Evolutionary conservation across 2,113 vertebrate genomes (phyloP).

Genomic region (Mastomys natalensis): DNA sequence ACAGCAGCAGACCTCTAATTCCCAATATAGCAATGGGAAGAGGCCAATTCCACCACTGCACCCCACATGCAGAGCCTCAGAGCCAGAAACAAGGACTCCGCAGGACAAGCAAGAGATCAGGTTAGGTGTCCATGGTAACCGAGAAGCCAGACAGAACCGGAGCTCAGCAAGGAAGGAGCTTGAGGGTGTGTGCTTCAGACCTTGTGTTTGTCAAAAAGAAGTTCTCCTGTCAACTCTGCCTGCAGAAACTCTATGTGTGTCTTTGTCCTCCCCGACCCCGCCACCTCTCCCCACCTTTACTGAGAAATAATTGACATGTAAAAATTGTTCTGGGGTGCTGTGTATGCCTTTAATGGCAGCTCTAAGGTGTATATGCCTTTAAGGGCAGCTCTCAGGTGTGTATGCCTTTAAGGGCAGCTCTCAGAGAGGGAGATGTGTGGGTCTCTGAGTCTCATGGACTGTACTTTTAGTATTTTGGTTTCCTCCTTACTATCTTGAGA

Average conservation of each 20-base stretch:
- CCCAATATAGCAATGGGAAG: background rate
- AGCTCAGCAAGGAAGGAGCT: too few relatives aligned
- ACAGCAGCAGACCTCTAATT: background rate
- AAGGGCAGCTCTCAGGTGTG: background rate
- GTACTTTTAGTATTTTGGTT: background rate
- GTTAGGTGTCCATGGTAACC: background rate
- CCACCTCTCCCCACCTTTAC: background rate
- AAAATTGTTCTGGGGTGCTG: background rate
- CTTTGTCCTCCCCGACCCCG: background rate
- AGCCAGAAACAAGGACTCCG: background rate
- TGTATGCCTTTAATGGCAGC: too few relatives aligned
- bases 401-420: background rate
- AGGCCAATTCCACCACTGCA: background rate
- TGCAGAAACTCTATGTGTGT: background rate
- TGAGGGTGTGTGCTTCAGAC: background rate
- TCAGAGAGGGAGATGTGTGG: background rate
- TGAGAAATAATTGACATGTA: background rate
- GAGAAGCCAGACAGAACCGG: background rate
- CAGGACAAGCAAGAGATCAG: background rate
- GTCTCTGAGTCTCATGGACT: background rate
- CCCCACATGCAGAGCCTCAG: too few relatives aligned
- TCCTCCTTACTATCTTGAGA: background rate
- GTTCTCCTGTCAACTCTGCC: background rate
- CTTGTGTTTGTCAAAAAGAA: too few relatives aligned
- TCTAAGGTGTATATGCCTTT: too few relatives aligned